phyloP scores from a whole-genome alignment of 2,797 vertebrate species.

The Tympanoctomys barrerae region DNA sequence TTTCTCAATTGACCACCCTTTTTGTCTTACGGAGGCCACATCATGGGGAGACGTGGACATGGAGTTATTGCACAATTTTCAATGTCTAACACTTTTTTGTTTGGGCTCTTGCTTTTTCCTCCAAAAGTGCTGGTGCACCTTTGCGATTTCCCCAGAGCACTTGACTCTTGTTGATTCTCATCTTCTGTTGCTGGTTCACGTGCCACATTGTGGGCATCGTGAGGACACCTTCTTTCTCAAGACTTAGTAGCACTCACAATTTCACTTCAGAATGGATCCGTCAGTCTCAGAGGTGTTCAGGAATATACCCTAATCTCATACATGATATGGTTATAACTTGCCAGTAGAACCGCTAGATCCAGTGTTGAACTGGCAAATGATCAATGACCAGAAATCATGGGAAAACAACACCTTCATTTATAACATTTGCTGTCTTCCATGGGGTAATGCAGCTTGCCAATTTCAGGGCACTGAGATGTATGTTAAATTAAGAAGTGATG shows the following conservation, averaged over 20 bases:
- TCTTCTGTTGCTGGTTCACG: background rate
- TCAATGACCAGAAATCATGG: background rate
- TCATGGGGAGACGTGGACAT: background rate
- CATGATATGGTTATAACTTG: background rate
- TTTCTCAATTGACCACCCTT: background rate
- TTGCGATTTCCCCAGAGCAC: conserved; percentile 15
- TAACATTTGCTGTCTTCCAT: conserved; percentile 14
- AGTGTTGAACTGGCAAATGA: background rate
- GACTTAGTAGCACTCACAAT: background rate
- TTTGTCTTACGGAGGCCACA: background rate
- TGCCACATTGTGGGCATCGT: background rate
- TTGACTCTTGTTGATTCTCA: conserved; percentile 19
- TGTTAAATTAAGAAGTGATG: background rate
- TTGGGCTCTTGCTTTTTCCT: background rate
- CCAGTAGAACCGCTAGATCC: background rate
- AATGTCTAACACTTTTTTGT: background rate
- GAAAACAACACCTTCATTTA: background rate
- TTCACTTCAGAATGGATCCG: conserved; percentile 23
- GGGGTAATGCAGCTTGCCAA: background rate
- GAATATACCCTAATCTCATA: conserved; percentile 35
- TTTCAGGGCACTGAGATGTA: background rate
- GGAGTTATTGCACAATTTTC: background rate
- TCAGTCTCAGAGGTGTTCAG: conserved; percentile 27
- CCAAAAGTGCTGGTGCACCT: conserved; percentile 5
- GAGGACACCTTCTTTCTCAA: background rate